A percentile compares a stretch with the other conserved stretches of the same genome.
These are phyloP conservation scores for Oeneis ivallda DNA, from an alignment of 2,888 invertebrate genomes.

Conservation along the genomic window DNA sequence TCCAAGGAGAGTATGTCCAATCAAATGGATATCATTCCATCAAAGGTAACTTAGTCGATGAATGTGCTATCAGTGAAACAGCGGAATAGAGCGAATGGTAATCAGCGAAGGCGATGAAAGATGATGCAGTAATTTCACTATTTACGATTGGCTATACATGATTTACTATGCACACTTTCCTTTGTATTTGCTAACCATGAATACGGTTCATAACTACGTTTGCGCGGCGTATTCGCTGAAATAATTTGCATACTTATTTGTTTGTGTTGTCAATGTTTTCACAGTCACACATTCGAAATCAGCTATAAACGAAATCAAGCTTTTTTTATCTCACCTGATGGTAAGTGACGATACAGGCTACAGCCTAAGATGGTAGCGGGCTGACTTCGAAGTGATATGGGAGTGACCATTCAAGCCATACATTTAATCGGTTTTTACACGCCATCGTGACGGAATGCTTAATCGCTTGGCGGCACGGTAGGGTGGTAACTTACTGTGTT, in stretches of 20 bases:
- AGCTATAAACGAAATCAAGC: too few species aligned
- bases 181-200: slow-evolving; percentile 10
- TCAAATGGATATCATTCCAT: too few species aligned
- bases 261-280: neutral
- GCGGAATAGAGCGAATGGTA: slow-evolving; percentile 19
- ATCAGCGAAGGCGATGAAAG: slow-evolving; percentile 13
- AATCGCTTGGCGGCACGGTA: too few species aligned
- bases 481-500: too few species aligned
- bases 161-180: slow-evolving; percentile 22
- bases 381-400: too few species aligned
- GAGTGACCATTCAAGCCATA: too few species aligned
- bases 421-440: too few species aligned
- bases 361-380: too few species aligned
- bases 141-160: slow-evolving; percentile 26
- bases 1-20: too few species aligned
- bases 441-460: too few species aligned
- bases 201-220: neutral
- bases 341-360: too few species aligned
- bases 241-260: neutral
- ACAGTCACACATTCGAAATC: neutral
- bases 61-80: neutral
- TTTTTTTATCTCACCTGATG: too few species aligned
- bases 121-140: slow-evolving; percentile 23
- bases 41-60: neutral
- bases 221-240: neutral